These are phyloP conservation scores for Stenopsyche tienmushanensis DNA, from an alignment of 1,140 invertebrate genomes.

Conservation along the genomic window DNA sequence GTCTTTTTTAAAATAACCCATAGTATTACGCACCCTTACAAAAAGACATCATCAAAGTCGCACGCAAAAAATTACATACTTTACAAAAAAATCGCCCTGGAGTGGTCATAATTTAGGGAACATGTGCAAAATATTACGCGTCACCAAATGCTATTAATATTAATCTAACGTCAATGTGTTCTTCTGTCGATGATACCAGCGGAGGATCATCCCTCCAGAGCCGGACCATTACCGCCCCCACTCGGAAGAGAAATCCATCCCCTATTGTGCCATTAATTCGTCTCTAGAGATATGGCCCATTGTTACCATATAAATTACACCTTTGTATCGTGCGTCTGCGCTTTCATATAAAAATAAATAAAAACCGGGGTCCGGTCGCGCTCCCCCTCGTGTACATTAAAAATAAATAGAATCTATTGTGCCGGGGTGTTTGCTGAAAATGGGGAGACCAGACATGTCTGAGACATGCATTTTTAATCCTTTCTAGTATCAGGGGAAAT, in stretches of 20 bases:
- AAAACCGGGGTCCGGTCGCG: conserved; percentile 9
- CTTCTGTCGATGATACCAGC: not conserved
- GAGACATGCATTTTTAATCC: conserved; percentile 7
- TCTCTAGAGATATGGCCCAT: conserved; percentile 38
- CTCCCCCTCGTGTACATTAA: conserved; percentile 29
- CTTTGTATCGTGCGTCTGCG: conserved; percentile 36
- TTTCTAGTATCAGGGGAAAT: too few relatives aligned
- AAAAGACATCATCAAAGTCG: too few relatives aligned
- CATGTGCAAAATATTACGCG: conserved; percentile 22
- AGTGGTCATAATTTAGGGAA: too few relatives aligned
- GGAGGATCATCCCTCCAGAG: not conserved
- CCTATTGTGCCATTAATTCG: conserved; percentile 38
- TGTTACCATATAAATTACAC: conserved; percentile 41
- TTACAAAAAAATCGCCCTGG: too few relatives aligned
- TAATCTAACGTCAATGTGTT: conserved; percentile 23
- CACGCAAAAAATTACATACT: too few relatives aligned
- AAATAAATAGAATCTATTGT: conserved; percentile 33
- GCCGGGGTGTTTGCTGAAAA: not conserved
- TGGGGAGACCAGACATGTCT: conserved; percentile 4
- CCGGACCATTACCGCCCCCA: not conserved
- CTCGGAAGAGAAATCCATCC: too few relatives aligned
- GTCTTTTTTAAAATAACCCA: too few relatives aligned
- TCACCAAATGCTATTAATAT: conserved; percentile 20
- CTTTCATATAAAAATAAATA: conserved; percentile 40
- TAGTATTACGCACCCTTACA: too few relatives aligned